Evolutionary conservation across 2,888 invertebrate genomes (phyloP), one percentile per base, ranked within the genome.

Genomic region (Notodonta ziczac): DNA sequence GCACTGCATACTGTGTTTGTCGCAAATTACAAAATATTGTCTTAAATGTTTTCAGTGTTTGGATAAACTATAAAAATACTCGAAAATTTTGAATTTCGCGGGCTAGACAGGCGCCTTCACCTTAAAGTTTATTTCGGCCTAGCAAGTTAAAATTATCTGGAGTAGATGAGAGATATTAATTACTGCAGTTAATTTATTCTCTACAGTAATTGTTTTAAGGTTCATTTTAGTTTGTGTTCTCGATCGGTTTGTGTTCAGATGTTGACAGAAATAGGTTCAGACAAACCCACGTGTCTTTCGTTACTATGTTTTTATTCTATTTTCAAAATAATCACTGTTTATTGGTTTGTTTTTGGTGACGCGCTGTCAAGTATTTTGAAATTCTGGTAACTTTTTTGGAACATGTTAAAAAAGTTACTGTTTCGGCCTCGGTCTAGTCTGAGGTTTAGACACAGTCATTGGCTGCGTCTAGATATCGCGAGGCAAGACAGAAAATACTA

Each of bases 241-340:
- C 0, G n/a, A n/a, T 24, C 24, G 24, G 24, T 16, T 10, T 40
- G 51, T 42, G 24, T 24, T 24, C 24, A 35, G n/a, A 59, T 56
- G 60, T 59, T 44, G 55, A 60, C 69, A 61, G 61, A 51, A 77
- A 74, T 77, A 74, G 75, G 55, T 46, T 51, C 60, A 61, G 66
- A 64, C 62, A 60, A 64, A 59, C 61, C 62, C 72, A 66, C 65
- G 66, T 77, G 59, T 65, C 67, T 75, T 73, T 76, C 63, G 71
- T 74, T 72, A 70, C 77, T 74, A 70, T 60, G 24, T 57, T 53
- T 61, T 64, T 61, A 54, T 55, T 59, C 35, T 65, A 59, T 61
- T 52, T 56, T 24, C 12, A 56, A 54, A 54, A 48, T 62, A 60
- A 66, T 66, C 48, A 56, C 16, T 13, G 24, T 16, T 57, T 32